Conservation (phyloP, 2,888 invertebrate genomes). For the Eurytoma californica region DNA sequence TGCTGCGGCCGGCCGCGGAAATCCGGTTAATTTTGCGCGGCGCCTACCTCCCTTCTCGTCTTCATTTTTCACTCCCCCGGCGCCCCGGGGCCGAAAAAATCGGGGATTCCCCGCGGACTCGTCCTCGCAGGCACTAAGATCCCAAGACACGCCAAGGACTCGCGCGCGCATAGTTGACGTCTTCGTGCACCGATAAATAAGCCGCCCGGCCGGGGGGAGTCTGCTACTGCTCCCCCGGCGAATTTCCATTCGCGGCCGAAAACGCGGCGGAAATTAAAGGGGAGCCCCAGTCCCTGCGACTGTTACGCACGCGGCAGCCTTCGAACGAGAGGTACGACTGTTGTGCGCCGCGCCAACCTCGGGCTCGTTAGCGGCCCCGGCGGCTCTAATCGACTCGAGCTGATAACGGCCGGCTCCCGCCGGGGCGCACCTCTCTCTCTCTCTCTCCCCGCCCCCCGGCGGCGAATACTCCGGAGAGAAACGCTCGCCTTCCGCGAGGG, state of each 20-base stretch:
- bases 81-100: neutral
- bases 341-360: no score
- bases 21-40: neutral
- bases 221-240: no score
- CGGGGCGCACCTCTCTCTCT: no score
- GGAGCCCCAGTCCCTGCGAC: no score
- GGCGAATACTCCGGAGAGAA: neutral
- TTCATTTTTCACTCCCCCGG: neutral
- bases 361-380: no score
- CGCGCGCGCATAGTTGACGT: neutral
- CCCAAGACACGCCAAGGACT: neutral
- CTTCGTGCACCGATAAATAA: constrained; percentile 39
- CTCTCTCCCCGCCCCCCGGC: neutral
- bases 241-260: no score
- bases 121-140: neutral
- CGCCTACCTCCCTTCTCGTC: neutral
- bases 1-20: neutral
- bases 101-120: neutral
- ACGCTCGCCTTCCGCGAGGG: neutral
- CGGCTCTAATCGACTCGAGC: no score
- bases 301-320: no score
- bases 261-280: no score
- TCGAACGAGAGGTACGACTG: no score
- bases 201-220: neutral
- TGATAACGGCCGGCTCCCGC: no score